These are phyloP conservation scores for Oasisia sp. DNA, from an alignment of 2,888 invertebrate genomes.

Conservation along the genomic window DNA sequence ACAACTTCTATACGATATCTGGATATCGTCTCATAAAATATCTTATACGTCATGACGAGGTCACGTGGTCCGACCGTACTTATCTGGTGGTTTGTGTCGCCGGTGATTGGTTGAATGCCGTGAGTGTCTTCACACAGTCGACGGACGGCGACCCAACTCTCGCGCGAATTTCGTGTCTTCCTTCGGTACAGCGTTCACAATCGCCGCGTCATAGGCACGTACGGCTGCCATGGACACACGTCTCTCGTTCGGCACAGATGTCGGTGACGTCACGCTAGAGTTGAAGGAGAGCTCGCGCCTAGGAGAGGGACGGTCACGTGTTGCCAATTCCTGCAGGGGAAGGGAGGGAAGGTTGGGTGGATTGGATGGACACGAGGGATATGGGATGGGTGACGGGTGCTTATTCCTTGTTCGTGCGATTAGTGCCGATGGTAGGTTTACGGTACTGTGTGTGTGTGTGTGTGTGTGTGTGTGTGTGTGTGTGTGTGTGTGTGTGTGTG, in stretches of 20 bases:
- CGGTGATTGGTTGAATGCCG: not conserved
- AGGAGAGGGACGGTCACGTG: not conserved
- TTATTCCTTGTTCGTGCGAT: too few species aligned
- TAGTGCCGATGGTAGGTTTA: too few species aligned
- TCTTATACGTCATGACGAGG: not conserved
- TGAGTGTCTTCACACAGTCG: not conserved
- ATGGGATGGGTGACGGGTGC: too few species aligned
- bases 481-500: too few species aligned
- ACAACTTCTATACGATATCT: too few species aligned
- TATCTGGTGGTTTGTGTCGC: not conserved
- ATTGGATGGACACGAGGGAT: too few species aligned
- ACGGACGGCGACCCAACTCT: not conserved
- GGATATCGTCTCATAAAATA: not conserved
- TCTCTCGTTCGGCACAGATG: not conserved
- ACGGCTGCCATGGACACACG: not conserved
- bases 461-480: too few species aligned
- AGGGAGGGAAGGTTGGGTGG: not conserved
- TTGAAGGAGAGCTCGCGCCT: not conserved
- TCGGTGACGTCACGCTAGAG: not conserved
- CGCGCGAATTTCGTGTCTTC: not conserved
- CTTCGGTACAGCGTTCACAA: not conserved
- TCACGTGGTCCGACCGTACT: not conserved
- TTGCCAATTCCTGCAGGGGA: not conserved
- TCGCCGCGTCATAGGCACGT: not conserved
- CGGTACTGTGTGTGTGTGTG: too few species aligned